Base-by-base conservation (phyloP, 1,140 invertebrate genomes). In the Uloborus diversus region DNA sequence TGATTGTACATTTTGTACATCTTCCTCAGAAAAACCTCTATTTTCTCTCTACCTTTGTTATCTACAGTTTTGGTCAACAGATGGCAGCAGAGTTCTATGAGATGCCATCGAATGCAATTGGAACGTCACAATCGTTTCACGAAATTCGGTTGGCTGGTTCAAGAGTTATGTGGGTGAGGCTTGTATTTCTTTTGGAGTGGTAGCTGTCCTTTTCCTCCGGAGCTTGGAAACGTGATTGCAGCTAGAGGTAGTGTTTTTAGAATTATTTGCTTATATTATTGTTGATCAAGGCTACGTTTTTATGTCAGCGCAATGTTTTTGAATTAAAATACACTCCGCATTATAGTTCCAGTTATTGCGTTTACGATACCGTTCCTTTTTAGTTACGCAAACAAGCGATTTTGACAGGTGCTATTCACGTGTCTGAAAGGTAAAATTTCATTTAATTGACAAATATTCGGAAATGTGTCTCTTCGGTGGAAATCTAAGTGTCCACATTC, bases 151-250 rank as follows among this genome's bases (percentile, higher is more conserved):
- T 76, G 73, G 73, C 28, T 42, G 47, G 17, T 76, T 76, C 33
- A 56, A 76, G 73, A 76, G 61, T 65, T 76, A 76, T 76, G 73
- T 76, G 49, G 73, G 73, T 76, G 73, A 76, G 73, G 69, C 32
- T 76, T 76, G 73, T 76, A 76, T 76, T 76, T 76, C 73, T 65
- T 73, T 47, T 28, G 23, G 61, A 27, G 33, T 14, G n/a, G 32
- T 30, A 32, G 42, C 49, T 27, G 73, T 65, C 73, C 42, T 64
- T 65, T 64, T 37, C 28, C 61, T 47, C 32, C 28, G 49, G 51
- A 37, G 47, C 30, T 17, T 33, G 35, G 37, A 35, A 76, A 56
- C 73, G 73, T 65, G 73, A 76, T 76, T 33, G 28, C 56, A 28
- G 28, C 23, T 28, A 68, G 47, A 75, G 70, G 70, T 75, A 62